phyloP scores from a whole-genome alignment of 1,140 invertebrate genomes.

The Drosophila quadrilineata region DNA sequence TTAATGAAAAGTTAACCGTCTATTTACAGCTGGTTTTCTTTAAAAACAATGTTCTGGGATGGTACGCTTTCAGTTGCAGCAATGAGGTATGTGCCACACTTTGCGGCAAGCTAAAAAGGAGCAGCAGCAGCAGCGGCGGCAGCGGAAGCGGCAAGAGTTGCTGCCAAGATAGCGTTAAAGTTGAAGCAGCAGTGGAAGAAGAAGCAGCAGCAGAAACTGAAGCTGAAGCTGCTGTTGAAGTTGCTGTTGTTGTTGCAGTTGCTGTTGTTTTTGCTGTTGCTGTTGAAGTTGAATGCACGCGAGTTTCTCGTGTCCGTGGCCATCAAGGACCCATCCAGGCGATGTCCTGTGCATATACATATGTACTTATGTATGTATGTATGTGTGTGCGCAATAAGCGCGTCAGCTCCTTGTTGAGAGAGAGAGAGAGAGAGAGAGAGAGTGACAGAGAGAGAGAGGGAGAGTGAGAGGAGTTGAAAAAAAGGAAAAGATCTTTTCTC shows the following conservation, averaged over 20 bases:
- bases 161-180: too few relatives aligned
- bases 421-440: background rate
- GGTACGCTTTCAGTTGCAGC: too few relatives aligned
- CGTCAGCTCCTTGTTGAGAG: background rate
- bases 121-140: background rate
- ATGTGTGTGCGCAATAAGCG: too few relatives aligned
- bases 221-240: too few relatives aligned
- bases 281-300: constrained; percentile 65
- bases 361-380: too few relatives aligned
- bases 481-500: constrained; percentile 31
- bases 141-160: background rate
- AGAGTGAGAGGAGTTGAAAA: too few relatives aligned
- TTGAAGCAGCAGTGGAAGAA: constrained; percentile 24
- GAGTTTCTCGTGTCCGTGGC: constrained; percentile 18
- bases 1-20: too few relatives aligned
- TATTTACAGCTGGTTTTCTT: too few relatives aligned
- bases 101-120: constrained; percentile 39
- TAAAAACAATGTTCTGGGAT: too few relatives aligned
- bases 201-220: constrained; percentile 42
- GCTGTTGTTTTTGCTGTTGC: too few relatives aligned
- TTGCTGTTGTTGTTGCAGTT: too few relatives aligned
- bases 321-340: constrained; percentile 50
- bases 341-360: constrained; percentile 27
- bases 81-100: too few relatives aligned
- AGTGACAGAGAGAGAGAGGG: background rate